Percentiles rank a stretch among this genome's conserved stretches.
Evolutionary conservation across 2,888 invertebrate species (phyloP).

Genomic region (Lasioglossum oenotherae): DNA sequence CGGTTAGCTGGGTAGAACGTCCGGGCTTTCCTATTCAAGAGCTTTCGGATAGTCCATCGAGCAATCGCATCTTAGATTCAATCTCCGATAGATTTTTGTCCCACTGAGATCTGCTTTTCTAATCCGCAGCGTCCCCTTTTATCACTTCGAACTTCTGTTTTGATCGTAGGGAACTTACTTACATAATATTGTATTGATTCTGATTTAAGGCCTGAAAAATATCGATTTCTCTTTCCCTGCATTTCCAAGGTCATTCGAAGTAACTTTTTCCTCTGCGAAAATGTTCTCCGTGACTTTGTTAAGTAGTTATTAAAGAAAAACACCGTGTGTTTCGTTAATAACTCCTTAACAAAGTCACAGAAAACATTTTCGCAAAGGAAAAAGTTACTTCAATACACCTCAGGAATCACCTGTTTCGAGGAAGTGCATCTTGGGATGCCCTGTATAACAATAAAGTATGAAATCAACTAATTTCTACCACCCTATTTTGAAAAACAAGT

Average conservation of each 20-base stretch:
- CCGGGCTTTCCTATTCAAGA: constrained; percentile 52
- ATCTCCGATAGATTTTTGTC: constrained; percentile 59
- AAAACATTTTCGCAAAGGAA: no score
- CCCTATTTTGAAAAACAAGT: background rate
- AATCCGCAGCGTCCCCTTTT: constrained; percentile 18
- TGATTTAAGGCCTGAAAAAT: background rate
- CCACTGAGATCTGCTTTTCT: constrained; percentile 35
- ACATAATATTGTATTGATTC: background rate
- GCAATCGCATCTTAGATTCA: constrained; percentile 57
- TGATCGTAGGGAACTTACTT: background rate
- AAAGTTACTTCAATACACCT: no score
- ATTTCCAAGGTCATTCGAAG: background rate
- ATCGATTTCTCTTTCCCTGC: background rate
- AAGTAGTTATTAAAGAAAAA: no score
- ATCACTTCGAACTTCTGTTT: background rate
- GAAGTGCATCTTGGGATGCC: no score
- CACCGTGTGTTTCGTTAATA: no score
- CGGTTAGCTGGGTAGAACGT: constrained; percentile 63
- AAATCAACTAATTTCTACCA: no score
- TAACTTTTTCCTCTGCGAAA: no score
- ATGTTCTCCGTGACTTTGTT: no score
- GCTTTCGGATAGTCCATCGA: constrained; percentile 51
- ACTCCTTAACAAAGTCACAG: no score
- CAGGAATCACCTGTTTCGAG: no score
- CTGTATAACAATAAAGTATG: no score